A percentile compares a stretch with the other conserved stretches of the same genome.
These are phyloP conservation scores for Hypsopygia costalis DNA, from an alignment of 2,888 invertebrate species.

Conservation along the genomic window DNA sequence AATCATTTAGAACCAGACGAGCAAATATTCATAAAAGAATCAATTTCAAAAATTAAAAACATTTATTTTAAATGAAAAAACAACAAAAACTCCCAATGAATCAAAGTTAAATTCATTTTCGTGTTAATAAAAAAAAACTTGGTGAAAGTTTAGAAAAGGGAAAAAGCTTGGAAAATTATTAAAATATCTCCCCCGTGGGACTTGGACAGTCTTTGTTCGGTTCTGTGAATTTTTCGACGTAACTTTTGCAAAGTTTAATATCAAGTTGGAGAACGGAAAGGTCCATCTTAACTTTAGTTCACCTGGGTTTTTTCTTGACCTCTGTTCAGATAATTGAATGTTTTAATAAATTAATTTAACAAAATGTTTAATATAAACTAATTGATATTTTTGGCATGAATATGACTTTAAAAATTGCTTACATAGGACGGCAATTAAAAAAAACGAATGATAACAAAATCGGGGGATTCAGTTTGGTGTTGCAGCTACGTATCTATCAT, in stretches of 20 bases:
- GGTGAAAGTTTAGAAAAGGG: constrained; percentile 32
- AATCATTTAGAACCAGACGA: too few species aligned
- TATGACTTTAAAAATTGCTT: too few species aligned
- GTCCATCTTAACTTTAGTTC: constrained; percentile 21
- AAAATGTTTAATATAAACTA: too few species aligned
- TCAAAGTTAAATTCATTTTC: constrained; percentile 7
- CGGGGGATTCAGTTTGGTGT: too few species aligned
- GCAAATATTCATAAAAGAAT: too few species aligned
- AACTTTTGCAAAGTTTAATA: constrained; percentile 39
- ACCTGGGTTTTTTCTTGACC: constrained; percentile 29
- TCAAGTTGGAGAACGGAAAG: constrained; percentile 37
- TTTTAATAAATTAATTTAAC: too few species aligned
- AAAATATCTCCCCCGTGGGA: constrained; percentile 41
- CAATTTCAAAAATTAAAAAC: too few species aligned
- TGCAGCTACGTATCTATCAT: too few species aligned
- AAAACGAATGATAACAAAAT: too few species aligned
- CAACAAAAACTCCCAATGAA: background rate
- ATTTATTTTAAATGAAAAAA: background rate
- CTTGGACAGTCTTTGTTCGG: constrained; percentile 47
- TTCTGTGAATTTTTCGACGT: constrained; percentile 52
- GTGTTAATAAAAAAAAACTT: constrained; percentile 37
- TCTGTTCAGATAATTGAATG: background rate
- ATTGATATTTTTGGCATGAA: too few species aligned
- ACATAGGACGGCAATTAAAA: too few species aligned
- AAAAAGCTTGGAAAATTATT: constrained; percentile 47